phyloP scores from a whole-genome alignment of 1,140 invertebrate genomes.

The Magallana ariakensis region DNA sequence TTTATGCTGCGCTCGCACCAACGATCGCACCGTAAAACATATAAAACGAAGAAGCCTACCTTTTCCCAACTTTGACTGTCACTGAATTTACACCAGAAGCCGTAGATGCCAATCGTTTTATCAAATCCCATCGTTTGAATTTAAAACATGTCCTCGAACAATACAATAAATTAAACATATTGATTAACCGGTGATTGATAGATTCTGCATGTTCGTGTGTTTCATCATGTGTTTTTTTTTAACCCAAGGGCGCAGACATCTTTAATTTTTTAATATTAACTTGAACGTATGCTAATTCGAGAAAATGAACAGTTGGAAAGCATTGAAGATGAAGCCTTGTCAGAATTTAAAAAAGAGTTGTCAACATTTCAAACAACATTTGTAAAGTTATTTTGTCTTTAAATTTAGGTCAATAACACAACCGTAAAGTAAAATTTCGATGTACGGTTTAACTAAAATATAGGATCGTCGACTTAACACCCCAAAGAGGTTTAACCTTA shows the following conservation, averaged over 20 bases:
- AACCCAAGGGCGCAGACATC: conserved; percentile 3
- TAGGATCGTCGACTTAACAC: too few species aligned
- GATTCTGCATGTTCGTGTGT: not conserved
- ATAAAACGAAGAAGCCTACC: not conserved
- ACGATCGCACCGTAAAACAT: too few species aligned
- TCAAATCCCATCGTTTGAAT: not conserved
- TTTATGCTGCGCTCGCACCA: too few species aligned
- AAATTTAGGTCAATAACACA: too few species aligned
- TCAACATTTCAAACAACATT: too few species aligned
- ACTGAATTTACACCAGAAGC: not conserved
- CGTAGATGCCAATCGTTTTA: not conserved
- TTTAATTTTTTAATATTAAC: not conserved
- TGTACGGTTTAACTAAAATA: too few species aligned
- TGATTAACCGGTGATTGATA: not conserved
- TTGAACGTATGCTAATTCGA: not conserved
- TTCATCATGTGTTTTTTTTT: not conserved
- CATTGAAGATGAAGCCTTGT: too few species aligned
- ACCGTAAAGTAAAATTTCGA: too few species aligned
- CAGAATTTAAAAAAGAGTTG: too few species aligned
- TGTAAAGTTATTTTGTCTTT: too few species aligned
- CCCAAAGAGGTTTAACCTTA: too few species aligned
- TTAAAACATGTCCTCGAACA: not conserved
- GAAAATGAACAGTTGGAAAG: too few species aligned
- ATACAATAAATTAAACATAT: not conserved
- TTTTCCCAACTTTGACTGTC: not conserved